A percentile compares a stretch with the other conserved stretches of the same genome.
phyloP scores from a whole-genome alignment of 2,797 vertebrate genomes.

The Tenualosa thibaudeaui region DNA sequence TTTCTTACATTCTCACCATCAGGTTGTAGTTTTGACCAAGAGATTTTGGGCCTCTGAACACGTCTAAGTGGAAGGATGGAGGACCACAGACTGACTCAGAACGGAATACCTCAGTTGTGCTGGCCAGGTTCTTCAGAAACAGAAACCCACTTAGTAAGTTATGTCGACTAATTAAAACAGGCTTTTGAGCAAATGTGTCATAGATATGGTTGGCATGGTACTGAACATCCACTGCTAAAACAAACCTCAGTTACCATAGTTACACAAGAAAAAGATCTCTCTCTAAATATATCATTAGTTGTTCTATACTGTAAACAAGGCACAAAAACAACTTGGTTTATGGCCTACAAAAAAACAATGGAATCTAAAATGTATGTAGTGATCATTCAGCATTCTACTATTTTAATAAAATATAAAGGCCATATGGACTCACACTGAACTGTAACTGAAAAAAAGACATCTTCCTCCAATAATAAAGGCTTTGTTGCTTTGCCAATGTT shows the following conservation, averaged over 20 bases:
- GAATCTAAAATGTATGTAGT: too few relatives aligned
- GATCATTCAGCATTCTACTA: too few relatives aligned
- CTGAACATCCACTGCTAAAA: neutral
- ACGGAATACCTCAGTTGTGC: neutral
- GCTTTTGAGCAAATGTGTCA: neutral
- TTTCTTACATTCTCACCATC: too few relatives aligned
- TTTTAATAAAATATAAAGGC: too few relatives aligned
- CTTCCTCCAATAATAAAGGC: neutral
- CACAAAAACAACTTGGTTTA: neutral
- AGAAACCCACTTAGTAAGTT: neutral
- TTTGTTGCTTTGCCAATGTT: neutral
- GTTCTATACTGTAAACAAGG: neutral
- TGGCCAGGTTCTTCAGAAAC: neutral
- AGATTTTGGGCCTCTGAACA: too few relatives aligned
- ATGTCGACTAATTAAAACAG: neutral
- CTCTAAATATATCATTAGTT: neutral
- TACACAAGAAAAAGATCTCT: neutral
- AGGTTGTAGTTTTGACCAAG: too few relatives aligned
- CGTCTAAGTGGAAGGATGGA: neutral
- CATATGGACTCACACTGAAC: neutral
- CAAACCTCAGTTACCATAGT: constrained; percentile 9
- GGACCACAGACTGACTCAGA: neutral
- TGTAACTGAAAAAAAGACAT: neutral
- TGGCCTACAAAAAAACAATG: too few relatives aligned
- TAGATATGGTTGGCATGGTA: neutral